Evolutionary conservation across 2,888 invertebrate genomes (phyloP).

Genomic region (Perizoma affinitatum): DNA sequence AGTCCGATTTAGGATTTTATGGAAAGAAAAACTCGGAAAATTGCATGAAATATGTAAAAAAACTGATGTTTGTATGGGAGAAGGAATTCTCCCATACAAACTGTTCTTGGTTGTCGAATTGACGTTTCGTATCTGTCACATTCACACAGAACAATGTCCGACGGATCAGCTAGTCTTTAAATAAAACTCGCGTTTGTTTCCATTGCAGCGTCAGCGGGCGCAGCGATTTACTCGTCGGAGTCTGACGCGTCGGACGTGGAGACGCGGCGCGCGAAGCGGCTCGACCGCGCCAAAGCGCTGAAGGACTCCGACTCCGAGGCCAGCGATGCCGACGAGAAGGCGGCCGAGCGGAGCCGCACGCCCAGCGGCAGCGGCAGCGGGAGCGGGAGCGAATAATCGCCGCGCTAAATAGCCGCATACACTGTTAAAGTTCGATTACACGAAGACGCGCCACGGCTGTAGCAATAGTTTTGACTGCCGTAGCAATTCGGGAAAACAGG

Average conservation of each 20-base stretch:
- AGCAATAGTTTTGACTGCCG: too few relatives aligned
- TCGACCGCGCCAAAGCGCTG: conserved; percentile 90
- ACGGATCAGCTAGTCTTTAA: too few relatives aligned
- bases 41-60: too few relatives aligned
- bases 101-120: too few relatives aligned
- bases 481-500: too few relatives aligned
- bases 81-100: too few relatives aligned
- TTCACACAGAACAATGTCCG: too few relatives aligned
- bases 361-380: conserved; percentile 44
- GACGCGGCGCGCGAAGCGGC: conserved; percentile 87
- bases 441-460: not conserved
- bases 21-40: too few relatives aligned
- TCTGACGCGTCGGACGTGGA: conserved; percentile 94
- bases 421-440: not conserved
- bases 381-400: conserved; percentile 46
- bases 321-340: conserved; percentile 51
- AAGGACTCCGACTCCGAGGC: conserved; percentile 90
- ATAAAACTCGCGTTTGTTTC: too few relatives aligned
- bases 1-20: too few relatives aligned
- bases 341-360: conserved; percentile 41
- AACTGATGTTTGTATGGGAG: too few relatives aligned
- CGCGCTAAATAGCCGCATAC: not conserved
- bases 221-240: conserved; percentile 94
- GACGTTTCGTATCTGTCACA: too few relatives aligned
- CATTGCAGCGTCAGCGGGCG: conserved; percentile 72